Percentiles rank a stretch among this genome's conserved stretches.
phyloP scores from a whole-genome alignment of 2,113 vertebrate genomes.

The Lucifuga dentata region DNA sequence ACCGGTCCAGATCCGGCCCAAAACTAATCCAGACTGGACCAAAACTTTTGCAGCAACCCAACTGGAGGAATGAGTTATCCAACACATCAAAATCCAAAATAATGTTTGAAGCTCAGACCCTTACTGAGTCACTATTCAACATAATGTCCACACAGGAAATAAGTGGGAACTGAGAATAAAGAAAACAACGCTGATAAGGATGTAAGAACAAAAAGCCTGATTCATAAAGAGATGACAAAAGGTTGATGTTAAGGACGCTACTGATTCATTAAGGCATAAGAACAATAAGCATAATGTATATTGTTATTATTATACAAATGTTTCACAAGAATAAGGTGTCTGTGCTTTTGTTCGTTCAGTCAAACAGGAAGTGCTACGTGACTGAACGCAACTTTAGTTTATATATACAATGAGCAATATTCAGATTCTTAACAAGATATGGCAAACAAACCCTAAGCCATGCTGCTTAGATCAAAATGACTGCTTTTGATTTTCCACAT shows the following conservation, averaged over 20 bases:
- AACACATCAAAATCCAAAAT: too few relatives aligned
- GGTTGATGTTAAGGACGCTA: not conserved
- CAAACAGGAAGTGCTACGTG: not conserved
- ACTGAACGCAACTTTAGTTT: not conserved
- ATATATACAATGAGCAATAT: not conserved
- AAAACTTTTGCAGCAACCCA: too few relatives aligned
- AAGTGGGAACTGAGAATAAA: not conserved
- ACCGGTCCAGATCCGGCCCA: too few relatives aligned
- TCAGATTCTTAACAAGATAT: conserved; percentile 10
- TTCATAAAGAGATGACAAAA: not conserved
- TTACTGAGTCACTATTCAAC: too few relatives aligned
- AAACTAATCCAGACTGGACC: too few relatives aligned
- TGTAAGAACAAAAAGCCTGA: not conserved
- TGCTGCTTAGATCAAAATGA: too few relatives aligned
- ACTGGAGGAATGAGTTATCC: too few relatives aligned
- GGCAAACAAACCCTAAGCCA: not conserved
- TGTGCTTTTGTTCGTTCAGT: too few relatives aligned
- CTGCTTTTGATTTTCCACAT: not conserved
- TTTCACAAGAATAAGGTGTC: not conserved
- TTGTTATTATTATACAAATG: not conserved
- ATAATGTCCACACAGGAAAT: not conserved
- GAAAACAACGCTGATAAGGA: not conserved
- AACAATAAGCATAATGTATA: not conserved
- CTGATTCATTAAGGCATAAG: not conserved
- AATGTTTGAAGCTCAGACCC: too few relatives aligned